Conservation (phyloP, 1,140 invertebrate species). For the Sycophila sp. region DNA sequence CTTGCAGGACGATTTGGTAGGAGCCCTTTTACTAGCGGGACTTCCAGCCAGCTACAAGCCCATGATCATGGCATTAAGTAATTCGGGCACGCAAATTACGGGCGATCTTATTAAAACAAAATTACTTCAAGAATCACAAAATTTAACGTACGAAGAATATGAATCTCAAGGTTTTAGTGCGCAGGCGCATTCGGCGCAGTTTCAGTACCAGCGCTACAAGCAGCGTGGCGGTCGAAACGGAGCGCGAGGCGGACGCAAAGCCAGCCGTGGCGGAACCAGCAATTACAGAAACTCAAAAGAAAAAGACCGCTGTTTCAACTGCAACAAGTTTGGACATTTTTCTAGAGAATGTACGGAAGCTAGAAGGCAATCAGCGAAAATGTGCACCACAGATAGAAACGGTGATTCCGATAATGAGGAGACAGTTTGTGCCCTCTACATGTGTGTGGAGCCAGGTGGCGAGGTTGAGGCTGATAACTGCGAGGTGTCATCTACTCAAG, state of each 20-base stretch:
- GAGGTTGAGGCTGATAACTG: background rate
- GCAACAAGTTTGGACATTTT: background rate
- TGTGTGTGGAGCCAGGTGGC: background rate
- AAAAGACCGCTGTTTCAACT: background rate
- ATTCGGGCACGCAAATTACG: background rate
- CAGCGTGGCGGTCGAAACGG: background rate
- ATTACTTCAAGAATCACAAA: background rate
- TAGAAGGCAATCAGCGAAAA: background rate
- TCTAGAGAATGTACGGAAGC: background rate
- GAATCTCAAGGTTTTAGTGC: background rate
- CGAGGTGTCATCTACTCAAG: background rate
- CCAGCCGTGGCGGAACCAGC: too few species aligned
- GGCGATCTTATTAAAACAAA: background rate
- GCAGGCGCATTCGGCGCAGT: background rate
- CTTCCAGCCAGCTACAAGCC: background rate
- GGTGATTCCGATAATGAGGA: background rate
- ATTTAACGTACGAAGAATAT: constrained; percentile 43
- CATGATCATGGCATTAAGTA: background rate
- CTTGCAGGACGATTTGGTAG: background rate
- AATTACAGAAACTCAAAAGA: too few species aligned
- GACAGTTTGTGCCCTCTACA: background rate
- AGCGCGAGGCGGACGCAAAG: background rate
- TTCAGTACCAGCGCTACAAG: background rate
- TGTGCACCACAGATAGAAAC: background rate
- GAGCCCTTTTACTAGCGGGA: background rate